phyloP scores from a whole-genome alignment of 2,888 invertebrate species.

The Dasypogon diadema region DNA sequence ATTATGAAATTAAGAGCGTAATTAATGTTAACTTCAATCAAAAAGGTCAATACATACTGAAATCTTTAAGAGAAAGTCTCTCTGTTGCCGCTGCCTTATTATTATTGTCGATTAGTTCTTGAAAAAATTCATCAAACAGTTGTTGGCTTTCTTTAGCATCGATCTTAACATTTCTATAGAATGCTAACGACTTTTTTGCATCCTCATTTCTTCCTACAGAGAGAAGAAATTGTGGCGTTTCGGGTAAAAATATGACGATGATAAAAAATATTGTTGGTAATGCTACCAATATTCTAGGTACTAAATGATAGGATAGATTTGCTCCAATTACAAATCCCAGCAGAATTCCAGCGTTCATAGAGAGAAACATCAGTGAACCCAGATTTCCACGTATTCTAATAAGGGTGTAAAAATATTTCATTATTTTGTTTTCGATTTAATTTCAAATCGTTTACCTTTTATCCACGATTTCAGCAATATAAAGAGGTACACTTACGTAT shows the following conservation, averaged over 20 bases:
- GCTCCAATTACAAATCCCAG: conserved; percentile 55
- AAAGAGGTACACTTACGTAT: conserved; percentile 56
- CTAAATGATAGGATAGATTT: conserved; percentile 52
- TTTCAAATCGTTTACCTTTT: conserved; percentile 51
- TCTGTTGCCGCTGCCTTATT: neutral
- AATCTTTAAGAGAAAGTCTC: conserved; percentile 50
- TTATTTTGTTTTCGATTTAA: neutral
- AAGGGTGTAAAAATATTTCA: neutral
- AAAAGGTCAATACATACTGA: conserved; percentile 51
- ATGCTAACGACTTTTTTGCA: conserved; percentile 54
- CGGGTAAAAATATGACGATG: conserved; percentile 51
- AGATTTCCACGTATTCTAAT: conserved; percentile 56
- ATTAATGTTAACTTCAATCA: neutral
- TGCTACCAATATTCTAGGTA: conserved; percentile 52
- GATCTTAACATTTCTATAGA: conserved; percentile 50
- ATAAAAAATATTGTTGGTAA: conserved; percentile 52
- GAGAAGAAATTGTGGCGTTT: conserved; percentile 56
- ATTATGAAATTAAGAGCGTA: no score
- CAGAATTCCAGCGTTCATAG: conserved; percentile 54
- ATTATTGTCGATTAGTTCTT: conserved; percentile 31
- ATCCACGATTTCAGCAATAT: conserved; percentile 57
- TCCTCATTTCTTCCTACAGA: conserved; percentile 37
- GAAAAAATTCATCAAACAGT: conserved; percentile 29
- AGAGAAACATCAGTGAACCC: conserved; percentile 52
- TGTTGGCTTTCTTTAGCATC: conserved; percentile 25